Base-by-base conservation (phyloP, 2,113 vertebrate genomes). In the Grus americana region DNA sequence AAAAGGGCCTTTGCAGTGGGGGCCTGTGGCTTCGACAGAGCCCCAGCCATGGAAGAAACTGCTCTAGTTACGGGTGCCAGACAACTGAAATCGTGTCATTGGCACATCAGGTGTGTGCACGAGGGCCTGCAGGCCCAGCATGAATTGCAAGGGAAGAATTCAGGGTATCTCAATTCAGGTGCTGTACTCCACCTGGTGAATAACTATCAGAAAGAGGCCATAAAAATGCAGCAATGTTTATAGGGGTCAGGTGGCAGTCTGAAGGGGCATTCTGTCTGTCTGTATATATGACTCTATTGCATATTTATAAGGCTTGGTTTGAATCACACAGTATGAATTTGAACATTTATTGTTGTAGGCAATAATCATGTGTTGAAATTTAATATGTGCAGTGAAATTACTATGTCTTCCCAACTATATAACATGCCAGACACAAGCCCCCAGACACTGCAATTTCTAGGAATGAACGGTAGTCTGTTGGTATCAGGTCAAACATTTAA, bases 221-320 rank as follows among this genome's bases (percentile, higher is more conserved):
- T 68, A 79, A 92, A 90, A 95, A 78, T 44, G 63, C 91, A 94
- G 86, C 58, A 76, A 47, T 50, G 58, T 87, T 95, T 87, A 55
- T 26, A 79, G 40, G 87, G 94, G 94, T 95, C 94, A 96, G 79
- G 27, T 42, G 47, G 59, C 86, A 75, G 40, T 87, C 88, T 62
- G 62, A 93, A 78, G 54, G 82, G 88, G 73, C 88, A 68, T 46
- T 79, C 79, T 78, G 80, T 21, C 62, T 92, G 76, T 7, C 91
- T 78, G 40, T 71, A 18, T 44, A 11, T 24, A 22, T 36, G 58
- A 90, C 65, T 78, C 50, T 34, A 58, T 27, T 86, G 67, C 74
- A 89, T 91, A 95, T 96, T 96, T 86, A 91, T 93, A 91, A 91
- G 71, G 59, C 73, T 93, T 52, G 27, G 20, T 81, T 83, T 79